Base-by-base conservation (phyloP, 1,140 invertebrate genomes). In the Berghia stephanieae region DNA sequence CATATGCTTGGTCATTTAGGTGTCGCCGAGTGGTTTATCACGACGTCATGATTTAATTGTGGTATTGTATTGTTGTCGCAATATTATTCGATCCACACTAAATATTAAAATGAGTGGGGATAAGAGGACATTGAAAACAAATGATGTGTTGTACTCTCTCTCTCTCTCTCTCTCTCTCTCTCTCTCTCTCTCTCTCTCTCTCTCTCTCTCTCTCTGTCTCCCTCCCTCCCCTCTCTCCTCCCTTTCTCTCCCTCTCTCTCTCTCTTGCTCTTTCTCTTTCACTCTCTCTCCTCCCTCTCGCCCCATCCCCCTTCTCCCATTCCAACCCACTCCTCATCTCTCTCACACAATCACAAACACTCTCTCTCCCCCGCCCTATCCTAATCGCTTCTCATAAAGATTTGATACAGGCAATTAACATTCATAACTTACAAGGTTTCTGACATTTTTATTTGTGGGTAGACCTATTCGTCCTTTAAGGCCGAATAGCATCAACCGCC, bases 181-280 rank as follows among this genome's bases (percentile, higher is more conserved):
- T 18, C 52, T 40, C 36, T 57, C 52, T 57, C 34, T 18, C 44
- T 57, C 52, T 38, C 57, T 75, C 27, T 66, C 42, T 66, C 4
- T 66, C 57, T 75, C 16, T 66, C 60, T 44, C 31, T 68, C 42
- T 76, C 16, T 76, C 57, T 66, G 21, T 63, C 52, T 75, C 43
- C 34, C 40, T 44, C 3, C 52, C 34, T 52, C 70, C 34, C 44
- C 34, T 49, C n/a, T 46, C 52, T 49, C 38, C 44, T 49, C 44
- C 38, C 21, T 73, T 46, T 73, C 44, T 73, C 31, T 49, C 46
- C 52, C 44, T 73, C 70, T 49, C 13, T 73, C 44, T 73, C 43
- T n/a, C n/a, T n/a, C n/a, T n/a, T n/a, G n/a, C n/a, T n/a, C n/a
- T n/a, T n/a, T n/a, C n/a, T n/a, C n/a, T n/a, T n/a, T n/a, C n/a